Percentiles rank a stretch among this genome's conserved stretches.
Evolutionary conservation across 2,113 vertebrate genomes (phyloP).

Genomic region (Campylomormyrus numenius): DNA sequence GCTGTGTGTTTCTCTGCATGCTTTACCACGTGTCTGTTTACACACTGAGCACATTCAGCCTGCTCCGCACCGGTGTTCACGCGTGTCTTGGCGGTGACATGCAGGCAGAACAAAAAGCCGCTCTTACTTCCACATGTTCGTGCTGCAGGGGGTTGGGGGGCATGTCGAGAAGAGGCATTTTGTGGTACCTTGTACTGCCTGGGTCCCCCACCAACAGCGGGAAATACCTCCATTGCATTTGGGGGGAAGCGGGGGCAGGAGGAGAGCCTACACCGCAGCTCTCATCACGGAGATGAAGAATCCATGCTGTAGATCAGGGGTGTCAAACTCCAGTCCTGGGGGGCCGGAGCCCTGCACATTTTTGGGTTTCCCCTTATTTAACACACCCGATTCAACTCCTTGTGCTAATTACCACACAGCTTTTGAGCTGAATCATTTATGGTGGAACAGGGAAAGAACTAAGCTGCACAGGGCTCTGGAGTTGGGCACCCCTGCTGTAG

Average conservation of each 20-base stretch:
- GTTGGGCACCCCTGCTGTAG: no score
- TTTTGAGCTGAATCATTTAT: no score
- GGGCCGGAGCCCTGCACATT: no score
- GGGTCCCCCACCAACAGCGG: constrained; percentile 54
- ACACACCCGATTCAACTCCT: no score
- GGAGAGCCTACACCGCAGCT: neutral
- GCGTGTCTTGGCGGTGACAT: neutral
- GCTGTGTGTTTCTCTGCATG: constrained; percentile 21
- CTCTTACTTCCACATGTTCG: neutral
- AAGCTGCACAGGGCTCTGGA: no score
- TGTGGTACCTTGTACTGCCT: constrained; percentile 62
- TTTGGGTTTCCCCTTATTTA: no score
- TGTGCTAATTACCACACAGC: no score
- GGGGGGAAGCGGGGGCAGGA: neutral
- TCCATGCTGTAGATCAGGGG: no score
- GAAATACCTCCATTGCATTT: constrained; percentile 33
- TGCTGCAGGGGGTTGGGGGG: constrained; percentile 8
- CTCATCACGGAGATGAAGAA: neutral
- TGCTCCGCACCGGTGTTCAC: neutral
- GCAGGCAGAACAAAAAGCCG: neutral
- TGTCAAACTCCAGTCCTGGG: no score
- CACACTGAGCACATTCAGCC: neutral
- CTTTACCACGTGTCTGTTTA: constrained; percentile 6
- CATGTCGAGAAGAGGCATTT: constrained; percentile 41
- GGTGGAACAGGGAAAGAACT: no score